Conservation (phyloP, 1,140 invertebrate species). For the Heliconius melpomene region DNA sequence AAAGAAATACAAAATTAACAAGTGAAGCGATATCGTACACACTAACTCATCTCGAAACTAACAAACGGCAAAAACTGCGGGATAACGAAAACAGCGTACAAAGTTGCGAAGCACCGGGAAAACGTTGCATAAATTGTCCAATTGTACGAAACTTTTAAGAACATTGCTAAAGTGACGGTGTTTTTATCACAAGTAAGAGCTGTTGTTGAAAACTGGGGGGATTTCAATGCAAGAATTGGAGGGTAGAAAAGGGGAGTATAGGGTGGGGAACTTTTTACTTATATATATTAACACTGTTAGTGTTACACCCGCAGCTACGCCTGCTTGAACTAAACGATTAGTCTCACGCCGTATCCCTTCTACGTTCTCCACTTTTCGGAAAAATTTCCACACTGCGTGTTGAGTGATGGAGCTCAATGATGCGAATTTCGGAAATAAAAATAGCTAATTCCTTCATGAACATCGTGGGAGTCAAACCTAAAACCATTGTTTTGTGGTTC, state of each 20-base stretch:
- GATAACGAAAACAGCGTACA: conserved; percentile 16
- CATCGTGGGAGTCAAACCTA: too few relatives aligned
- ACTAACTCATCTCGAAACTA: not conserved
- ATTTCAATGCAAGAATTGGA: not conserved
- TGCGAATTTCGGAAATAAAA: too few relatives aligned
- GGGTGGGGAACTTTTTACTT: not conserved
- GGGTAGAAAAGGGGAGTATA: not conserved
- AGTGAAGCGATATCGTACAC: not conserved
- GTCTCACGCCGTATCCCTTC: too few relatives aligned
- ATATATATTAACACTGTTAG: not conserved
- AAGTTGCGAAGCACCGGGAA: conserved; percentile 23
- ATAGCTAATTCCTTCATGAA: too few relatives aligned
- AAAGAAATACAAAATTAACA: not conserved
- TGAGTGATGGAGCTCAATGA: too few relatives aligned
- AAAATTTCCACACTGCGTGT: too few relatives aligned
- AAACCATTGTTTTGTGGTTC: too few relatives aligned
- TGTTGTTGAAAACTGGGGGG: conserved; percentile 4
- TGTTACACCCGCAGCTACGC: too few relatives aligned
- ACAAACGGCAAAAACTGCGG: conserved; percentile 17
- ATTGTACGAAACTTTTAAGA: conserved; percentile 28
- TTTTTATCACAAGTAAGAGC: conserved; percentile 25
- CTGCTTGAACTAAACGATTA: too few relatives aligned
- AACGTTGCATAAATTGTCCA: conserved; percentile 28
- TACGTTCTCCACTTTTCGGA: too few relatives aligned
- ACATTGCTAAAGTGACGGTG: conserved; percentile 21